Percentiles rank a stretch among this genome's conserved stretches.
phyloP scores from a whole-genome alignment of 2,113 vertebrate species.

The Coptodon rendalli region DNA sequence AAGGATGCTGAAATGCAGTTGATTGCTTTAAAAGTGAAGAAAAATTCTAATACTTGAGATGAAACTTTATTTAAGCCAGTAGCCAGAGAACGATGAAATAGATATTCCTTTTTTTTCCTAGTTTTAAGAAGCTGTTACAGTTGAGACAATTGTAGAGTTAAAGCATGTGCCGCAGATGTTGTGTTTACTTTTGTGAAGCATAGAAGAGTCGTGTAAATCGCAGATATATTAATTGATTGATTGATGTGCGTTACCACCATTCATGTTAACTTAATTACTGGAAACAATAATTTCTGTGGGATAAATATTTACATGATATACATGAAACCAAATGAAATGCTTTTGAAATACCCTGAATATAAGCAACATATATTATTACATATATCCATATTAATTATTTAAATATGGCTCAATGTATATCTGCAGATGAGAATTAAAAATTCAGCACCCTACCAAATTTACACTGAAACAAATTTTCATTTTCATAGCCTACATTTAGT shows the following conservation, averaged over 20 bases:
- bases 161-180: neutral
- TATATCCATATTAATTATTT: neutral
- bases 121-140: neutral
- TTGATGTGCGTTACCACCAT: neutral
- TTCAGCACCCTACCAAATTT: neutral
- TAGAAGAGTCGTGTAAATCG: neutral
- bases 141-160: neutral
- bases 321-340: neutral
- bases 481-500: neutral
- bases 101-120: neutral
- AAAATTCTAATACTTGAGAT: neutral
- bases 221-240: neutral
- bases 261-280: neutral
- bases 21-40: constrained; percentile 14
- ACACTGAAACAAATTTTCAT: neutral
- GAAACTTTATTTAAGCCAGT: constrained; percentile 6
- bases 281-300: neutral
- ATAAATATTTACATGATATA: neutral
- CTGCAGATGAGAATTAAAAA: neutral
- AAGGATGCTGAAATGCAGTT: neutral
- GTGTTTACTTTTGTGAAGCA: neutral
- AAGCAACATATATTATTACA: neutral
- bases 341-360: neutral
- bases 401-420: neutral
- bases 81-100: neutral